Evolutionary conservation across 2,888 invertebrate species (phyloP), one percentile per base, ranked within the genome.

Genomic region (Adelphocoris suturalis): DNA sequence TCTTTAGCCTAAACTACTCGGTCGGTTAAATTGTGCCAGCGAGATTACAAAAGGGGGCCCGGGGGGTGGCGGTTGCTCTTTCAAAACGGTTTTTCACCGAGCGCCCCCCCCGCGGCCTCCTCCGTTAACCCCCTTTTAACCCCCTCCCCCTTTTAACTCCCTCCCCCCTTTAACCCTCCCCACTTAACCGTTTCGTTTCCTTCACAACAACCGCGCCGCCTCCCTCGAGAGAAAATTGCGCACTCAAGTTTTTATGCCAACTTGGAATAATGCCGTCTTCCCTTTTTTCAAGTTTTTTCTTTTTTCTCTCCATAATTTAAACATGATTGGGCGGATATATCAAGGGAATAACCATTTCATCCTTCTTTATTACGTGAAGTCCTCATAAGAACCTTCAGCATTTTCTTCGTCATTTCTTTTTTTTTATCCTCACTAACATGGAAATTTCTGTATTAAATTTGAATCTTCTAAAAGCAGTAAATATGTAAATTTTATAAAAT

Each of bases 1-100:
- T 90, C 90, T 90, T 90, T 90, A 90, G 90, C 86, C 75, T 90
- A 90, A 90, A 90, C 90, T 90, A 90, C 90, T 55, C 90, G 68
- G 85, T 48, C 90, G 90, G 90, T 90, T 90, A 90, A 90, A 90
- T 90, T 90, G 90, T 86, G 90, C 90, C 86, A 86, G 90, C 86
- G 90, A 90, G 90, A 89, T 89, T 89, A 89, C 89, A 89, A 89
- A 82, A 89, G 89, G 68, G 88, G 88, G 88, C 75, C 85, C 85
- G 55, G 14, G 85, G 85, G 85, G 27, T 37, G 57, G 61, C 13
- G 85, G 85, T 82, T 82, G 52, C 84, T 84, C 84, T 82, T 82
- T 84, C 84, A 89, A 89, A 89, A 84, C 89, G 89, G 89, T 68
- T 89, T 89, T 89, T 84, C 68, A 52, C 52, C 89, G 11, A 23